These are phyloP conservation scores for Nematolebias whitei DNA, from an alignment of 2,113 vertebrate species.

Conservation along the genomic window DNA sequence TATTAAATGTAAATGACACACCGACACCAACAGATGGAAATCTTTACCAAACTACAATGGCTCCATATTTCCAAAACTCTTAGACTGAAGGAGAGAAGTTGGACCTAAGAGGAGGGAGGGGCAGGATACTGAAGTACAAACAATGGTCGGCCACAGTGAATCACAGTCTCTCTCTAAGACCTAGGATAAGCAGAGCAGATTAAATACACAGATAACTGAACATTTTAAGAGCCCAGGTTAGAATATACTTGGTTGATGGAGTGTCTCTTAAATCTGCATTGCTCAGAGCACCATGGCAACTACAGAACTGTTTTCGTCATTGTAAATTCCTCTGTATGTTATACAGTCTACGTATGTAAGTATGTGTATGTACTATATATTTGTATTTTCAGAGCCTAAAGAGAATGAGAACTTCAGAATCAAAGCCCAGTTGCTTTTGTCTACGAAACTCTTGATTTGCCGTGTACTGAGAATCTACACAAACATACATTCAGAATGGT, in stretches of 20 bases:
- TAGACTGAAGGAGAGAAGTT: slow-evolving; percentile 48
- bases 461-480: neutral
- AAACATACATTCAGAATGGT: neutral
- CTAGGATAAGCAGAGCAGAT: slow-evolving; percentile 64
- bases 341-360: neutral
- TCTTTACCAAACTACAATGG: slow-evolving; percentile 37
- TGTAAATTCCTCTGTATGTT: slow-evolving; percentile 2
- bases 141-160: slow-evolving; percentile 69
- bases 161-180: slow-evolving; percentile 63
- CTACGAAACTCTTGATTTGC: too few relatives aligned
- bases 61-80: slow-evolving; percentile 51
- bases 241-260: slow-evolving; percentile 51
- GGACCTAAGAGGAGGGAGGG: slow-evolving; percentile 60
- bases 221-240: slow-evolving; percentile 52
- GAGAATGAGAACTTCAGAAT: too few relatives aligned
- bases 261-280: slow-evolving; percentile 50
- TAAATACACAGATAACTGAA: slow-evolving; percentile 68
- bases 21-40: slow-evolving; percentile 48
- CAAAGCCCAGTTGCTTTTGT: too few relatives aligned
- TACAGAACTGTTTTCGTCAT: slow-evolving; percentile 21
- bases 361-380: neutral
- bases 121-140: slow-evolving; percentile 65
- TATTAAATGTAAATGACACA: slow-evolving; percentile 35
- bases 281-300: slow-evolving; percentile 52
- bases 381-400: neutral